Evolutionary conservation across 1,140 invertebrate species (phyloP).

Genomic region (Andricus grossulariae): DNA sequence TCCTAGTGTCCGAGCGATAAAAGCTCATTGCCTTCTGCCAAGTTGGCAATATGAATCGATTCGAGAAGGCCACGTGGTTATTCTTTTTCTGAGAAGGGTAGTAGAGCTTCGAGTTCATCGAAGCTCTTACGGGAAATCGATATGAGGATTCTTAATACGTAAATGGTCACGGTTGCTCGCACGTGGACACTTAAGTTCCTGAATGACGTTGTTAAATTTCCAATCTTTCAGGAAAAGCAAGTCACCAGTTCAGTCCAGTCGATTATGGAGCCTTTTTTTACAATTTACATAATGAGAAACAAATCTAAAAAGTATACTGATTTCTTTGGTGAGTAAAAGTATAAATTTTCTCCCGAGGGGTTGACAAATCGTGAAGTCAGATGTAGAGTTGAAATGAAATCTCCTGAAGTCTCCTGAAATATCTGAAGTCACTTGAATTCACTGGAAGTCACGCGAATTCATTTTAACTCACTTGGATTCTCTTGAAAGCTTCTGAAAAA

Average conservation of each 20-base stretch:
- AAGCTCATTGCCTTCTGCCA: conserved; percentile 4
- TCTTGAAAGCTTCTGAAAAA: too few relatives aligned
- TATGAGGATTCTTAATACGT: conserved; percentile 10
- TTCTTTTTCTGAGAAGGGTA: conserved; percentile 25
- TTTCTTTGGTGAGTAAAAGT: too few relatives aligned
- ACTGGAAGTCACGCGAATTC: too few relatives aligned
- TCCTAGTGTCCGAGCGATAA: conserved; percentile 14
- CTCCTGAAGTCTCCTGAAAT: too few relatives aligned
- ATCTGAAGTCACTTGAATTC: too few relatives aligned
- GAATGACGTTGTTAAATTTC: conserved; percentile 15
- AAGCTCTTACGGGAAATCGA: conserved; percentile 20
- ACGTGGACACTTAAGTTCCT: background rate
- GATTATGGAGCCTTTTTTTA: background rate
- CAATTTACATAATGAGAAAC: background rate
- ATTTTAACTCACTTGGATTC: too few relatives aligned
- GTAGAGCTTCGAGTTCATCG: conserved; percentile 15
- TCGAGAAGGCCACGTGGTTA: background rate
- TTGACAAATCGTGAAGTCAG: too few relatives aligned
- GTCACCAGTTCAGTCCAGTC: too few relatives aligned
- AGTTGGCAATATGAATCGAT: conserved; percentile 16
- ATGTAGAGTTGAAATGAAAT: too few relatives aligned
- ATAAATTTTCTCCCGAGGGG: too few relatives aligned
- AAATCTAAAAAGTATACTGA: too few relatives aligned
- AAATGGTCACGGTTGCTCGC: conserved; percentile 1
- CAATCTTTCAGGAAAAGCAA: background rate